Base-by-base conservation (phyloP, 2,113 vertebrate species). In the Macroglossus sobrinus region DNA sequence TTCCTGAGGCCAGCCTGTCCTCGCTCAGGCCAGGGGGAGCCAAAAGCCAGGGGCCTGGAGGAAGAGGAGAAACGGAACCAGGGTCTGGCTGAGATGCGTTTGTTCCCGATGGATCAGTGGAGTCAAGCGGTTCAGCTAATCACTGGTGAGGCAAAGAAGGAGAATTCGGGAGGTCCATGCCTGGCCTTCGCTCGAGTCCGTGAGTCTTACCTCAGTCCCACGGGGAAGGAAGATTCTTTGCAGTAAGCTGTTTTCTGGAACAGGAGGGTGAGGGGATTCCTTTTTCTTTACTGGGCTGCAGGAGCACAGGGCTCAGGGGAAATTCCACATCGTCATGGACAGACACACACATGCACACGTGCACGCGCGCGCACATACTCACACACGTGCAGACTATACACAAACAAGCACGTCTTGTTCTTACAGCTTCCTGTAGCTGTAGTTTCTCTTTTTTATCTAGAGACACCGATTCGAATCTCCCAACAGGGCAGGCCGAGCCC, bases 21-120 rank as follows among this genome's bases (percentile, higher is more conserved):
- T 50, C 72, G 38, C 53, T 38, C 7, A 0, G 3, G 2, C 4
- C 0, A 28, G 35, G 50, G 15, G 0, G 1, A 43, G 12, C 80
- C 45, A 30, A 35, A 12, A 57, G 11, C 3, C 55, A 5, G 28
- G 53, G 28, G 19, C 43, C 35, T 22, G 55, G 50, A 55, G 38
- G 47, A 66, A 84, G 72, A 64, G 53, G 35, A 79, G 50, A 40
- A 69, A 21, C 50, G 57, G 19, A 85, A 71, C 13, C 50, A 16
- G 11, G 50, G 74, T 69, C 43, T 72, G 35, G 12, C 53, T 10
- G 40, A 71, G 43, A 71, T 61, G 22, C 5, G 3, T 61, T 59
- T 40, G 14, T 50, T 50, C 75, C 33, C 2, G 6, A 69, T 1
- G 74, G 26, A 59, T 47, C 86, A 19, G 15, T 18, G 43, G 8